These are phyloP conservation scores for Cyanoderma ruficeps DNA, from an alignment of 2,113 vertebrate species.

Conservation along the genomic window DNA sequence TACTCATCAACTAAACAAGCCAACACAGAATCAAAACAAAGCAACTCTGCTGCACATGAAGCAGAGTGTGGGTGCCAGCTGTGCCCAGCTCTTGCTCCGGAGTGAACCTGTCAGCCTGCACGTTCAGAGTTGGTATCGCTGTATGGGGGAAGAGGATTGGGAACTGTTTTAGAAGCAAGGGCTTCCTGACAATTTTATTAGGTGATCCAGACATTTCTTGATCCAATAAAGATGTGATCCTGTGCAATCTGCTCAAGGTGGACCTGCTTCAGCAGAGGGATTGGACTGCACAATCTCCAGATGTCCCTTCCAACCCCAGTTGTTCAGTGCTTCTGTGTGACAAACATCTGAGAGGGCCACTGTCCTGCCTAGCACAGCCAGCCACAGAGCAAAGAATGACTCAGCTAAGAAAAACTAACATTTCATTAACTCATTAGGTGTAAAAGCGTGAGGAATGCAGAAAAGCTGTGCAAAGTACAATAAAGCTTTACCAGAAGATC, in stretches of 20 bases:
- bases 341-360: neutral
- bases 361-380: neutral
- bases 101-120: neutral
- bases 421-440: neutral
- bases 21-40: neutral
- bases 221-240: neutral
- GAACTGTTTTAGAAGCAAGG: neutral
- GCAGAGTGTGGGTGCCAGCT: neutral
- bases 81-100: neutral
- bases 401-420: neutral
- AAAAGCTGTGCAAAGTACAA: neutral
- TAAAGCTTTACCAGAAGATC: neutral
- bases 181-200: neutral
- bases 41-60: neutral
- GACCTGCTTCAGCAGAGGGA: neutral
- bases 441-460: neutral
- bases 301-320: neutral
- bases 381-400: neutral
- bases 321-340: neutral
- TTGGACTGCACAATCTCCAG: neutral
- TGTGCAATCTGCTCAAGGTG: neutral
- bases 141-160: accelerated
- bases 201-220: neutral
- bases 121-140: neutral
- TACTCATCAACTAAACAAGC: neutral